Percentiles rank a stretch among this genome's conserved stretches.
Conservation (phyloP, 53 echinoderm and acorn worm genomes). For the Patiria pectinifera region DNA sequence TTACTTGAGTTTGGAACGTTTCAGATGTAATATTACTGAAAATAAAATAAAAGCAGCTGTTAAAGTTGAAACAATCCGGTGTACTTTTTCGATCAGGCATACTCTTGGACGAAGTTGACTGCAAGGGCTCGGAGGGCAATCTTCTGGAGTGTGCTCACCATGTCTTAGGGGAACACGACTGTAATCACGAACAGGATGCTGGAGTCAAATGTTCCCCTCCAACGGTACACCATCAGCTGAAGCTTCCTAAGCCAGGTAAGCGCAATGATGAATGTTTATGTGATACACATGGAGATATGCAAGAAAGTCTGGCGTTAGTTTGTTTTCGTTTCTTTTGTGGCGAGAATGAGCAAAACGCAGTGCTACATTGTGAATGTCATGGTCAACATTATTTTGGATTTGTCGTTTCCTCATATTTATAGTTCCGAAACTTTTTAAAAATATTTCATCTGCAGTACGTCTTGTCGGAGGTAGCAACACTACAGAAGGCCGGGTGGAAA, state of each 20-base stretch:
- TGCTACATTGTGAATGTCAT: too few species aligned
- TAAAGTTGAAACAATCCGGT: too few species aligned
- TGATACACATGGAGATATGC: background rate
- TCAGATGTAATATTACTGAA: too few species aligned
- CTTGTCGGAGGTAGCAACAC: slow-evolving; percentile 17
- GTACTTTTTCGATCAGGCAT: slow-evolving; percentile 15
- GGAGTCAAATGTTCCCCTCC: slow-evolving; percentile 38
- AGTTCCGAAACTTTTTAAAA: background rate
- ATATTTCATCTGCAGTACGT: slow-evolving; percentile 17
- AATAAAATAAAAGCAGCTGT: too few species aligned
- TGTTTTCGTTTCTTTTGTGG: too few species aligned
- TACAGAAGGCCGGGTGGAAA: slow-evolving; percentile 42
- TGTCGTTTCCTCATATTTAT: background rate
- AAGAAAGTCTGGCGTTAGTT: background rate
- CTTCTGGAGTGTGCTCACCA: slow-evolving; percentile 48
- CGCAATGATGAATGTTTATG: background rate
- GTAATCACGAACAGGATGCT: slow-evolving; percentile 39
- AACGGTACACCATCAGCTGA: slow-evolving; percentile 27
- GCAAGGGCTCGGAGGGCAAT: slow-evolving; percentile 48
- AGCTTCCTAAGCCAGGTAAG: slow-evolving; percentile 51
- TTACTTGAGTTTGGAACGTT: background rate
- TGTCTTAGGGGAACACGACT: slow-evolving; percentile 34
- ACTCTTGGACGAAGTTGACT: slow-evolving; percentile 48
- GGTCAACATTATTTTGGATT: background rate
- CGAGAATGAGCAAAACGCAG: too few species aligned